These are phyloP conservation scores for Apoderus coryli DNA, from an alignment of 2,888 invertebrate genomes.

Conservation along the genomic window DNA sequence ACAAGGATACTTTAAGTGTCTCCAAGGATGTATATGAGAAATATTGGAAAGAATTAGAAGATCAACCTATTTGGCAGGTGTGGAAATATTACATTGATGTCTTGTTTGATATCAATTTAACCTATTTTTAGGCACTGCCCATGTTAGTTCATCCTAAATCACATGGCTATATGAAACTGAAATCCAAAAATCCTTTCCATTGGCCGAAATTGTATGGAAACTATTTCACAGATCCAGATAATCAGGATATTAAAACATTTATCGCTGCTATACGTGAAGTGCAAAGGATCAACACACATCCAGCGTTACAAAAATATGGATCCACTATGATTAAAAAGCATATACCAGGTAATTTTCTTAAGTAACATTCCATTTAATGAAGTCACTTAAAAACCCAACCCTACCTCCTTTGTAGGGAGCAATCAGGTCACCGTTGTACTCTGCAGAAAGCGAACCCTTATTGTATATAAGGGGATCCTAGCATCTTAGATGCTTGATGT, in stretches of 20 bases:
- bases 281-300: slow-evolving; percentile 34
- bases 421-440: too few species aligned
- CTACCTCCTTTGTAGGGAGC: too few species aligned
- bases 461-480: too few species aligned
- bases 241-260: slow-evolving; percentile 31
- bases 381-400: too few species aligned
- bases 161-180: slow-evolving; percentile 51
- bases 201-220: slow-evolving; percentile 65
- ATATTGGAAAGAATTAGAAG: slow-evolving; percentile 40
- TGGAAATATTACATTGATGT: slow-evolving; percentile 32
- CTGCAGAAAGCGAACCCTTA: too few species aligned
- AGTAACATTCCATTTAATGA: slow-evolving; percentile 1
- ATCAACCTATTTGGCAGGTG: slow-evolving; percentile 22
- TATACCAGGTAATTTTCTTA: slow-evolving; percentile 17
- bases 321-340: slow-evolving; percentile 15
- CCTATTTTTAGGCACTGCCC: slow-evolving; percentile 40
- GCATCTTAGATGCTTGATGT: too few species aligned
- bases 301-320: slow-evolving; percentile 31
- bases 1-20: slow-evolving; percentile 35
- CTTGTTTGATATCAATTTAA: too few species aligned
- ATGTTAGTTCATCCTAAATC: slow-evolving; percentile 60
- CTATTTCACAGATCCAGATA: slow-evolving; percentile 54
- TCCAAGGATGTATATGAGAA: slow-evolving; percentile 39
- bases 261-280: slow-evolving; percentile 34
- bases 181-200: slow-evolving; percentile 52